Evolutionary conservation across 2,797 vertebrate species (phyloP).

Genomic region (Micromesistius poutassou): DNA sequence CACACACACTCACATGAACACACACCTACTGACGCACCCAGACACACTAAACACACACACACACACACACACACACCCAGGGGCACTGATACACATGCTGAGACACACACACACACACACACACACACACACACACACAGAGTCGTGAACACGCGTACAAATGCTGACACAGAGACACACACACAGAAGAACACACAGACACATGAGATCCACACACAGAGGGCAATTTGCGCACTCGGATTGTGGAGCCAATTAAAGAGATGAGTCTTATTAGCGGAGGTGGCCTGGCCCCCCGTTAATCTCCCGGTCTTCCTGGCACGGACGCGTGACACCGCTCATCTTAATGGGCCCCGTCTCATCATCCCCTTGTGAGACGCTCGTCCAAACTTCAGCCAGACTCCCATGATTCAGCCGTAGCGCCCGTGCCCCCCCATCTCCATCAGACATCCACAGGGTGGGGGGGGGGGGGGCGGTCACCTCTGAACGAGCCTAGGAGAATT

Average conservation of each 20-base stretch:
- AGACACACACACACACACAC: background rate
- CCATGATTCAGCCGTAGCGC: constrained; percentile 61
- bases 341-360: constrained; percentile 72
- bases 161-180: too few species aligned
- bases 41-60: background rate
- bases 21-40: too few species aligned
- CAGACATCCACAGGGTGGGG: constrained; percentile 34
- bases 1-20: constrained; percentile 1
- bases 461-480: constrained; percentile 57
- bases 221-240: constrained; percentile 57
- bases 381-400: constrained; percentile 66
- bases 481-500: constrained; percentile 48
- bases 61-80: constrained; percentile 17
- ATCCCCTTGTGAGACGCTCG: constrained; percentile 69
- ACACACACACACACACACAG: constrained; percentile 3
- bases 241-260: constrained; percentile 72
- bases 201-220: constrained; percentile 5
- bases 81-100: background rate
- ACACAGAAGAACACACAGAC: constrained; percentile 10
- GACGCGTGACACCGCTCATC: constrained; percentile 61
- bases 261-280: constrained; percentile 74
- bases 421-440: constrained; percentile 47
- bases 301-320: constrained; percentile 67
- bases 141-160: constrained; percentile 7
- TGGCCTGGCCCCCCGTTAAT: constrained; percentile 63